Evolutionary conservation across 2,888 invertebrate genomes (phyloP).

Genomic region (Anthrax anthrax): DNA sequence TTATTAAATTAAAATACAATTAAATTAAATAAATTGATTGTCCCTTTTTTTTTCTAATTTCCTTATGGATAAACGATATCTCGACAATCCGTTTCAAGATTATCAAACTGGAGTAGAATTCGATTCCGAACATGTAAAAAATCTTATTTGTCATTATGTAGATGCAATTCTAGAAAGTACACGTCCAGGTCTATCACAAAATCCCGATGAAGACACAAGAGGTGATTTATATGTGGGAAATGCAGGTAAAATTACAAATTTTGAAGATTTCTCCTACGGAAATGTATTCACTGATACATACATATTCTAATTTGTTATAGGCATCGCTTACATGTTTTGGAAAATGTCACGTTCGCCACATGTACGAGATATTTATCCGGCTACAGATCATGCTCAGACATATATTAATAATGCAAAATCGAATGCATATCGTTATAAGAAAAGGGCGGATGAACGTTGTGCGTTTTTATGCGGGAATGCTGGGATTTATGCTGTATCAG

Average conservation of each 20-base stretch:
- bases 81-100: constrained; percentile 30
- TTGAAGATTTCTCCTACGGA: not conserved
- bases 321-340: constrained; percentile 64
- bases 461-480: constrained; percentile 67
- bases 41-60: no score
- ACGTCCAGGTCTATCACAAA: constrained; percentile 17
- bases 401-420: constrained; percentile 49
- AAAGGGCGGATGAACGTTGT: constrained; percentile 42
- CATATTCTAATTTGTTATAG: no score
- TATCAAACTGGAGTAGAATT: constrained; percentile 20
- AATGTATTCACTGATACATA: no score
- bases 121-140: constrained; percentile 28
- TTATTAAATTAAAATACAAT: no score
- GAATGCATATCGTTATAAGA: constrained; percentile 35
- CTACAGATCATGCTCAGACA: constrained; percentile 43
- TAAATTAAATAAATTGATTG: no score
- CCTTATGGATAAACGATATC: constrained; percentile 30
- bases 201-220: constrained; percentile 25
- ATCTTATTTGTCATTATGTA: constrained; percentile 30
- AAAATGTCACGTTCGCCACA: constrained; percentile 44
- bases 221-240: constrained; percentile 33
- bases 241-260: constrained; percentile 19
- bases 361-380: constrained; percentile 33
- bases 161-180: constrained; percentile 30
- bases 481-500: constrained; percentile 60